These are phyloP conservation scores for Trichogramma dendrolimi DNA, from an alignment of 2,888 invertebrate species.

Conservation along the genomic window DNA sequence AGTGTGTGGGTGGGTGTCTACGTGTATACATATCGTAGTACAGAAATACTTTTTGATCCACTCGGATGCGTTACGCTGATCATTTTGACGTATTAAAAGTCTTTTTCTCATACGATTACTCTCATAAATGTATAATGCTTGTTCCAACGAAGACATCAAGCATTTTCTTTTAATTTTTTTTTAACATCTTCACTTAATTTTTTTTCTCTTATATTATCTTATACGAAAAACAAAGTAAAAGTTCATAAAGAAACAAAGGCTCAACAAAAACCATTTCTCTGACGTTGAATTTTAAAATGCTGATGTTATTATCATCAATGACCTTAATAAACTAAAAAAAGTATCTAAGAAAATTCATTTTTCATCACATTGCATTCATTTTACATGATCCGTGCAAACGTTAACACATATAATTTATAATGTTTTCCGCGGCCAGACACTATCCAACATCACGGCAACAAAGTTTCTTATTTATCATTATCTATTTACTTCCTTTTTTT, in stretches of 20 bases:
- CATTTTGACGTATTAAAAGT: slow-evolving; percentile 13
- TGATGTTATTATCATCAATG: slow-evolving; percentile 20
- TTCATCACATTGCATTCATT: slow-evolving; percentile 32
- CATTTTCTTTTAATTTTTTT: neutral
- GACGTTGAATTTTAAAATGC: slow-evolving; percentile 19
- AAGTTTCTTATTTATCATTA: slow-evolving; percentile 22
- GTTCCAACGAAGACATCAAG: slow-evolving; percentile 17
- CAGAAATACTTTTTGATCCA: slow-evolving; percentile 21
- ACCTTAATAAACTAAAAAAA: slow-evolving; percentile 11
- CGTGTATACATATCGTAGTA: slow-evolving; percentile 18
- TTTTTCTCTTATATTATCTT: too few relatives aligned
- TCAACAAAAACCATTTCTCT: slow-evolving; percentile 4
- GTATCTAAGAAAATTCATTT: slow-evolving; percentile 25
- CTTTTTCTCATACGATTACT: slow-evolving; percentile 9
- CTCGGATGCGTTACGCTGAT: slow-evolving; percentile 6
- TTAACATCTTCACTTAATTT: neutral
- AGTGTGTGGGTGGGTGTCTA: too few relatives aligned
- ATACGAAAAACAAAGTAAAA: too few relatives aligned
- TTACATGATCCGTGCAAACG: slow-evolving; percentile 30
- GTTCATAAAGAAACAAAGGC: slow-evolving; percentile 9
- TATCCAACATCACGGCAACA: slow-evolving; percentile 36
- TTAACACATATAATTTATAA: slow-evolving; percentile 28
- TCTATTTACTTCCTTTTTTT: slow-evolving; percentile 8
- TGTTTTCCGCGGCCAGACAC: slow-evolving; percentile 33
- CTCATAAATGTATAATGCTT: slow-evolving; percentile 9